Evolutionary conservation across 2,113 vertebrate species (phyloP).

Genomic region (Neolamprologus caudopunctatus): DNA sequence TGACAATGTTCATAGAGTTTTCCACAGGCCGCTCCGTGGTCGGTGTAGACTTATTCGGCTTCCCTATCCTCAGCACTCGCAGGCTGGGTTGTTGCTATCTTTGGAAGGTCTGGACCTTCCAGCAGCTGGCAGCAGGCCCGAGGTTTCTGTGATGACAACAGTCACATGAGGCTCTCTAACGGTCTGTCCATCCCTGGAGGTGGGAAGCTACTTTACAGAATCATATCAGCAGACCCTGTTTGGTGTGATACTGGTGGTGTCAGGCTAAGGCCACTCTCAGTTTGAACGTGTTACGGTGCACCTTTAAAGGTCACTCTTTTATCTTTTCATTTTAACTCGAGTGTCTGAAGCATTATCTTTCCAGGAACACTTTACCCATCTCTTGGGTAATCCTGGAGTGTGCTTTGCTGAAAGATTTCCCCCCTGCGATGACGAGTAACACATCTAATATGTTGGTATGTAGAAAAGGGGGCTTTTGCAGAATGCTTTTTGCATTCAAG

Average conservation of each 20-base stretch:
- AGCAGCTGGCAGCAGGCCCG: slow-evolving; percentile 6
- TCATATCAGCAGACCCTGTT: slow-evolving; percentile 11
- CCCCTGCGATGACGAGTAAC: accelerated
- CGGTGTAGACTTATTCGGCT: background rate
- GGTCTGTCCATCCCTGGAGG: slow-evolving; percentile 9
- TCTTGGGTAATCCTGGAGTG: background rate
- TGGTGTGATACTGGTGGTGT: background rate
- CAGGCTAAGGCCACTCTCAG: background rate
- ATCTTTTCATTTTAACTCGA: background rate
- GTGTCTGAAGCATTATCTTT: background rate
- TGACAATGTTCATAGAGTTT: slow-evolving; percentile 41
- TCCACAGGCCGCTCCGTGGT: slow-evolving; percentile 21
- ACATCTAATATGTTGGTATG: background rate
- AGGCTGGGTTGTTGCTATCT: slow-evolving; percentile 43
- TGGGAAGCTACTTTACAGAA: background rate
- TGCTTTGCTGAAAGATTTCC: background rate
- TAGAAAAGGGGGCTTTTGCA: background rate
- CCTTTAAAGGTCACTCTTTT: background rate
- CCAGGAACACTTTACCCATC: background rate
- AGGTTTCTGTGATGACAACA: slow-evolving; percentile 36
- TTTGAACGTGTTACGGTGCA: background rate
- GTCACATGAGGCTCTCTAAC: slow-evolving; percentile 39
- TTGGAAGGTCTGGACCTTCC: slow-evolving; percentile 42
- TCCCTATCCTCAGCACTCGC: background rate
- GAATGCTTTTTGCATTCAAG: background rate